phyloP scores from a whole-genome alignment of 2,113 vertebrate species.

The Hippocampus barbouri region DNA sequence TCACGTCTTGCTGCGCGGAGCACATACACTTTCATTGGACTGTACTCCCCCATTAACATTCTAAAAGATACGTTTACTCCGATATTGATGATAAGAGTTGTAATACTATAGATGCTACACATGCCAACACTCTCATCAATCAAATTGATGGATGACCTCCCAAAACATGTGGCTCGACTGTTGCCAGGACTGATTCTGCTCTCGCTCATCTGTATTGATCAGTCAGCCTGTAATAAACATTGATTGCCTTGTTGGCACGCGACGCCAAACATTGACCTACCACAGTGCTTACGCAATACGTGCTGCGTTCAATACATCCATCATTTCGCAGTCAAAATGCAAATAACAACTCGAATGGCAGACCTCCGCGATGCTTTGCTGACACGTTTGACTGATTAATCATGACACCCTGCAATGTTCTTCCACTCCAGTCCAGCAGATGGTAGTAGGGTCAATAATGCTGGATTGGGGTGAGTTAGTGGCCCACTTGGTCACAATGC shows the following conservation, averaged over 20 bases:
- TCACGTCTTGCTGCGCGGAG: neutral
- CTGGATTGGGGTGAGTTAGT: neutral
- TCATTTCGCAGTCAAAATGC: neutral
- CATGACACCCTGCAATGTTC: neutral
- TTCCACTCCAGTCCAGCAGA: neutral
- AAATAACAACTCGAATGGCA: neutral
- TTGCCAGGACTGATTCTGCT: constrained; percentile 12
- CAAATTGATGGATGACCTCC: constrained; percentile 6
- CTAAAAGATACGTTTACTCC: neutral
- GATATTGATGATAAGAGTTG: neutral
- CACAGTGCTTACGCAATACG: neutral
- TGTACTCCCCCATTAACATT: neutral
- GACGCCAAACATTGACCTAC: constrained; percentile 28
- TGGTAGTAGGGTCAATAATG: neutral
- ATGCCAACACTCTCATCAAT: constrained; percentile 1
- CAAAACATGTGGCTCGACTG: neutral
- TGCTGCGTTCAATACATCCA: neutral
- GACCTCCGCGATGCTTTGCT: neutral
- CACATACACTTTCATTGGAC: neutral
- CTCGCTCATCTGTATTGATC: constrained; percentile 31
- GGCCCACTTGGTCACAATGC: neutral
- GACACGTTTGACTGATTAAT: neutral
- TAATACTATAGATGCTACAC: neutral
- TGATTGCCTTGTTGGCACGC: constrained; percentile 43
- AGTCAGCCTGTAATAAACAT: constrained; percentile 31